These are phyloP conservation scores for Pedionomus torquatus DNA, from an alignment of 2,113 vertebrate genomes.

Conservation along the genomic window DNA sequence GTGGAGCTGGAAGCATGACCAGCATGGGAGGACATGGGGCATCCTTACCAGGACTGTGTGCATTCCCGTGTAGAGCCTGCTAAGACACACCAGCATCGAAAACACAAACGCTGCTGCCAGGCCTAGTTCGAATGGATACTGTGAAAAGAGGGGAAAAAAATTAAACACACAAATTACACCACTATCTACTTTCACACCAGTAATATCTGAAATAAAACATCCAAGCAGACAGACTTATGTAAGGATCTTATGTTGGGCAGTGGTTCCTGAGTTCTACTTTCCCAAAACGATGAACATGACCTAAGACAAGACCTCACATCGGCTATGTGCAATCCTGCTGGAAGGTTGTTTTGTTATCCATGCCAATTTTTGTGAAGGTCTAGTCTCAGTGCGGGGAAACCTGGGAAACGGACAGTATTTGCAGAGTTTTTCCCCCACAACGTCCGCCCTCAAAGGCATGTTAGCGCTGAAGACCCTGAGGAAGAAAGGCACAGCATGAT, in stretches of 20 bases:
- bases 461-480: neutral
- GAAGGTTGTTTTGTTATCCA: fast-evolving
- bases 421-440: neutral
- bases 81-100: constrained; percentile 90
- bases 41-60: constrained; percentile 92
- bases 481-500: neutral
- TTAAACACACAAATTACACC: neutral
- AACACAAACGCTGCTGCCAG: constrained; percentile 80
- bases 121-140: constrained; percentile 89
- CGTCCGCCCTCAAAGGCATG: neutral
- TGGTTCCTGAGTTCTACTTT: neutral
- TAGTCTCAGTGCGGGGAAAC: neutral
- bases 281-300: neutral
- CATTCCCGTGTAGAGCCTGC: constrained; percentile 95
- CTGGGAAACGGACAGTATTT: neutral
- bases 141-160: neutral
- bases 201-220: neutral
- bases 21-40: fast-evolving
- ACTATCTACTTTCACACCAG: too few species aligned
- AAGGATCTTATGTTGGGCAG: neutral
- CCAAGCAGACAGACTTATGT: neutral
- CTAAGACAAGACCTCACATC: fast-evolving
- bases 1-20: neutral
- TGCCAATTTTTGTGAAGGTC: neutral
- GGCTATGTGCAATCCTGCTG: fast-evolving